Percentiles rank a stretch among this genome's conserved stretches.
phyloP scores from a whole-genome alignment of 2,113 vertebrate genomes.

The Blennius ocellaris region DNA sequence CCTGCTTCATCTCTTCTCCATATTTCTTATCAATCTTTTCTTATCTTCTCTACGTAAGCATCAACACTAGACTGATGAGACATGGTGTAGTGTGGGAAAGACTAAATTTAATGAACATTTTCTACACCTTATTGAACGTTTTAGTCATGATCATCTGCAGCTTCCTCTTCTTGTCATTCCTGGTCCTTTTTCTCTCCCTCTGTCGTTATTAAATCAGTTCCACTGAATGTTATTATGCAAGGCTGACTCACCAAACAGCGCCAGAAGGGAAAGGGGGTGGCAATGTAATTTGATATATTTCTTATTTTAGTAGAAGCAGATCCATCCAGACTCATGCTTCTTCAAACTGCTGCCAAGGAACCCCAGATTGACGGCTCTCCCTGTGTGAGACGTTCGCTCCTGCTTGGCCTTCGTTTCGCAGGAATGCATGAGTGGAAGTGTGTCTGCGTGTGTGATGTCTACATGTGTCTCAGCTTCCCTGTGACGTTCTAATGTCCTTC shows the following conservation, averaged over 20 bases:
- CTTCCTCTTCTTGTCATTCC: conserved; percentile 14
- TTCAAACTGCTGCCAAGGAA: conserved; percentile 56
- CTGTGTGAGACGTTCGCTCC: conserved; percentile 57
- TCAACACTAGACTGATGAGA: background rate
- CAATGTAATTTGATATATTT: conserved; percentile 32
- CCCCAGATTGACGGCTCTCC: conserved; percentile 63
- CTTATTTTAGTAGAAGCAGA: conserved; percentile 59
- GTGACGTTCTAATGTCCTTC: conserved; percentile 43
- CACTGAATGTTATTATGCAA: conserved; percentile 32
- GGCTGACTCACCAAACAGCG: conserved; percentile 37
- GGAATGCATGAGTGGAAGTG: conserved; percentile 64
- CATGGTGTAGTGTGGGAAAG: background rate
- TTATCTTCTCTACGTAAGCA: conserved; percentile 17
- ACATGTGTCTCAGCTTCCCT: conserved; percentile 29
- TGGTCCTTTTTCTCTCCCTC: background rate
- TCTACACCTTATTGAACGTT: background rate
- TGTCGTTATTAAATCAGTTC: conserved; percentile 39
- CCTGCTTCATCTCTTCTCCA: conserved; percentile 15
- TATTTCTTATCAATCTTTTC: conserved; percentile 14
- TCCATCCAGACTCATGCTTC: conserved; percentile 41
- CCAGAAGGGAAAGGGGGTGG: conserved; percentile 12
- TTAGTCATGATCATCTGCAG: conserved; percentile 9
- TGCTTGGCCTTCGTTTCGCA: conserved; percentile 74
- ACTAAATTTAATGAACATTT: conserved; percentile 8
- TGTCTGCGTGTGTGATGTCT: conserved; percentile 34